Evolutionary conservation across 2,797 vertebrate species (phyloP), one percentile per base, ranked within the genome.

Genomic region (Pogonophryne albipinna): DNA sequence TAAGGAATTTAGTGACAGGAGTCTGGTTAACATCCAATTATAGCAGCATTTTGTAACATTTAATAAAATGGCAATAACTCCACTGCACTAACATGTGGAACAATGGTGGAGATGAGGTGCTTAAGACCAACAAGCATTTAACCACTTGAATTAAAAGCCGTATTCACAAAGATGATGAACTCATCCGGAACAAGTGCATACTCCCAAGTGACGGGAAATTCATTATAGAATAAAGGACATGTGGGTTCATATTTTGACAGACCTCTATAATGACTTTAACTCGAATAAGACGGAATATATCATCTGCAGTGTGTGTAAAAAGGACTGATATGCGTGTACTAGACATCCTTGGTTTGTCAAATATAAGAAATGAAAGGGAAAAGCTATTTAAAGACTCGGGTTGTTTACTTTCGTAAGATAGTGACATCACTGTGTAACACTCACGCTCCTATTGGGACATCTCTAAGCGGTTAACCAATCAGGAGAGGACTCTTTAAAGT

Each of bases 1-100:
- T 80, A 68, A 88, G 75, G 76, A 68, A 76, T 80, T 85, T 60
- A 74, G n/a, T 56, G 49, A 78, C 56, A 56, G 42, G 44, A 72
- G 55, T 66, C 52, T 71, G 42, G 53, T 73, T 80, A 63, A 67
- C 56, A 55, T 76, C 53, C 20, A 66, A 17, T 69, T 11, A 38
- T 49, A 47, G 59, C 59, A 61, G 49, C 38, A 75, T 8, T 4
- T 73, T 78, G 50, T 41, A 34, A 20, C 2, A 17, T 60, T 47
- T 9, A 9, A 38, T 41, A 10, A 68, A 50, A 17, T 44, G 44
- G 7, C 31, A 20, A 46, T 8, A 51, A 31, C 10, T 31, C 12
- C 3, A 17, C 45, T 58, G 8, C 15, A 20, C 20, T 66, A 68
- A 61, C 14, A 16, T 44, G 34, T 10, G 23, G n/a, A 65, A 85